Conservation (phyloP, 1,140 invertebrate species). For the Holotrichia oblita region DNA sequence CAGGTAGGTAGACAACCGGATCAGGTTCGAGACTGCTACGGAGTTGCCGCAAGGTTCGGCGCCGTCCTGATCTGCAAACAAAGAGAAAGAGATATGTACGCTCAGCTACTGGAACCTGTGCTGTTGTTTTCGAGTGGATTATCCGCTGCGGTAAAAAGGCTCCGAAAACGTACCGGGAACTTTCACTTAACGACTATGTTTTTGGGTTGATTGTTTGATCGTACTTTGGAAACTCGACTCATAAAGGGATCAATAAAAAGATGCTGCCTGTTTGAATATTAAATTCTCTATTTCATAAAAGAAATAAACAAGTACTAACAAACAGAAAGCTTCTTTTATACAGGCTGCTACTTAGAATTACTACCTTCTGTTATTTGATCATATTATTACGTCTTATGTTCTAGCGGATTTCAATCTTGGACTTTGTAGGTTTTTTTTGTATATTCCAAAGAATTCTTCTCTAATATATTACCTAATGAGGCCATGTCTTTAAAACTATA, state of each 20-base stretch:
- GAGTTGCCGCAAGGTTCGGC: constrained; percentile 94
- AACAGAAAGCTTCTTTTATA: no score
- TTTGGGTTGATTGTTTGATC: constrained; percentile 15
- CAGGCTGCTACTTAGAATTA: no score
- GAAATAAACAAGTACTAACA: no score
- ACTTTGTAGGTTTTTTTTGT: no score
- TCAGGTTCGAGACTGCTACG: constrained; percentile 84
- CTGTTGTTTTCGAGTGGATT: constrained; percentile 17
- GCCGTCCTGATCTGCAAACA: constrained; percentile 86
- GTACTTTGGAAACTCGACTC: background rate
- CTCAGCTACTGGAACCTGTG: background rate
- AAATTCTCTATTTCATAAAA: no score
- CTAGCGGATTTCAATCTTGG: no score
- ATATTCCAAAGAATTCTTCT: no score
- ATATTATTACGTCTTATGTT: no score
- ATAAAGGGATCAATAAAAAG: background rate
- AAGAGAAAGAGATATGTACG: constrained; percentile 36
- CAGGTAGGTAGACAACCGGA: constrained; percentile 75
- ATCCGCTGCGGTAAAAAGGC: background rate
- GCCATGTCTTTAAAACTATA: no score
- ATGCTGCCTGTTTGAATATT: background rate
- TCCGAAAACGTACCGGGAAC: background rate
- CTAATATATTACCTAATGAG: no score
- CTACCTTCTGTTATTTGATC: no score
- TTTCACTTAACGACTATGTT: background rate